Base-by-base conservation (phyloP, 1,140 invertebrate genomes). In the Pseudomyrmex concolor region DNA sequence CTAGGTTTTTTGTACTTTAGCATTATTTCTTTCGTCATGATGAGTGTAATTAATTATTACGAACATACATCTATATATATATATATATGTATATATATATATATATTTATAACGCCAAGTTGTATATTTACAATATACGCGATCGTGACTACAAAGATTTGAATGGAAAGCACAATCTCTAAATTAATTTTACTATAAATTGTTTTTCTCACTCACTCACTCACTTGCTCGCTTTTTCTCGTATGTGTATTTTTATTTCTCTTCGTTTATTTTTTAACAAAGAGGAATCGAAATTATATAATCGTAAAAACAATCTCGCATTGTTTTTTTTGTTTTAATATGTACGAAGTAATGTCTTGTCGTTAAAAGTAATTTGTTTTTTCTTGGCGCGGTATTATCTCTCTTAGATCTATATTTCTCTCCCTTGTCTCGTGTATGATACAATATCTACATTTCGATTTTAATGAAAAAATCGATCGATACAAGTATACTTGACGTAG, bases 1-100 rank as follows among this genome's bases (percentile, higher is more conserved):
- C 94, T 94, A 94, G 93, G 93, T 91, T 93, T 93, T 93, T 94
- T 94, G 93, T 94, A 94, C 93, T 94, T 94, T 94, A 93, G 90
- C 91, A 94, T 93, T 94, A 93, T 93, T 94, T 34, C 5, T 7
- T 7, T 94, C 91, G 92, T 80, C 91, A 89, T 92, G 90, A 92
- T 91, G 34, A 91, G 91, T 89, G 85, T 91, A 90, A 91, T 90
- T 85, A 85, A 83, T 84, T 83, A 89, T 89, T 34, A 34, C 5
- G 87, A 82, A 78, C 64, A 73, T 86, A 85, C 57, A 90, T 34
- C 5, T 34, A 34, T 34, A 34, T 34, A 34, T 34, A 34, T 34
- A 34, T 34, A 34, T 34, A 34, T 34, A 34, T 34, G 0, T 34
- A 34, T 34, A 34, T 34, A 7, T 34, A 34, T 34, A 0, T 34